Evolutionary conservation across 2,113 vertebrate genomes (phyloP), one percentile per base, ranked within the genome.

Genomic region (Anguilla japonica): DNA sequence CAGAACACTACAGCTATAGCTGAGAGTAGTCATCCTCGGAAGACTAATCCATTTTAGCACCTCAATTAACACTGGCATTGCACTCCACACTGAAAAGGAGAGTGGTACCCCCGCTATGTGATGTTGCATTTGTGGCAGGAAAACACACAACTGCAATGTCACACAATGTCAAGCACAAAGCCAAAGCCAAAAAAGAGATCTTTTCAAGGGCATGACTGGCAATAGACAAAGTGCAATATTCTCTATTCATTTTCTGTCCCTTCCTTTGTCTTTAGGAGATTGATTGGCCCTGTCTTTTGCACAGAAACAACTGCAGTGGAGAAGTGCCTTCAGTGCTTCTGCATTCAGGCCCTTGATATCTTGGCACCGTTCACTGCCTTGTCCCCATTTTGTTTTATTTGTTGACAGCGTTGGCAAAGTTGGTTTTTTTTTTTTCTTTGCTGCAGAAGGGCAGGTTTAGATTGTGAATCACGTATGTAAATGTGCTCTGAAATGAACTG

Each of bases 21-120:
- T 9, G 22, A 56, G n/a, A 83, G 82, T 14, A 83, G 50, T 22
- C 46, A 83, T 57, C 5, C 50, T 26, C 11, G 26, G 34, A 18
- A 29, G 9, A 34, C 82, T 83, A 57, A 83, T 60, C 82, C 82
- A 34, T 11, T 83, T 83, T 83, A 83, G 63, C 7, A 83, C 29
- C 56, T 20, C 50, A 39, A 40, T 83, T 34, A 60, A 16, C 82
- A 83, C 46, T 57, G 14, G 14, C 60, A 67, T 67, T 67, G 41
- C 26, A 83, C 29, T 22, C 53, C 34, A 60, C 56, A 60, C 56
- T 46, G 34, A 34, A 34, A 34, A 34, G 34, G 34, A 34, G 34
- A 34, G 34, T 34, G 34, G 34, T 34, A 1, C 34, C 34, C 34
- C 34, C 34, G 34, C 34, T 34, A 1, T 34, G 34, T 34, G 34